phyloP scores from a whole-genome alignment of 2,888 invertebrate species.

The Tetheella fluctuosa region DNA sequence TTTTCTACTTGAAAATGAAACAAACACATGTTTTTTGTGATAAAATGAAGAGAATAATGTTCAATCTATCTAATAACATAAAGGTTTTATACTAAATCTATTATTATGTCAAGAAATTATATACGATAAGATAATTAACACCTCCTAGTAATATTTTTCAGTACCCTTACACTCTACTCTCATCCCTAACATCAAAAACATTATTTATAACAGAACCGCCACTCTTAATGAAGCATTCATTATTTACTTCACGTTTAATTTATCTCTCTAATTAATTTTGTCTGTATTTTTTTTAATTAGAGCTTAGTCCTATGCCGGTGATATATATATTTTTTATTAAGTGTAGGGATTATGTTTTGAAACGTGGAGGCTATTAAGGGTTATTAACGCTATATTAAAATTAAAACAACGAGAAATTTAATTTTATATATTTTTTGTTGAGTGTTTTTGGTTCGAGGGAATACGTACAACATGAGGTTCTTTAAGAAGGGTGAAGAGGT shows the following conservation, averaged over 20 bases:
- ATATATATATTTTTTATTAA: background rate
- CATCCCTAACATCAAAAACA: background rate
- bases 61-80: too few species aligned
- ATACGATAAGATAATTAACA: too few species aligned
- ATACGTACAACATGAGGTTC: too few species aligned
- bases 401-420: background rate
- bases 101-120: too few species aligned
- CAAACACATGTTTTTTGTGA: too few species aligned
- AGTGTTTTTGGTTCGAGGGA: background rate
- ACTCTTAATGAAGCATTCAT: conserved; percentile 1
- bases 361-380: background rate
- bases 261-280: background rate
- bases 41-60: too few species aligned
- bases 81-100: too few species aligned
- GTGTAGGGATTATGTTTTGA: background rate
- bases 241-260: conserved; percentile 9
- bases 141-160: too few species aligned
- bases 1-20: too few species aligned
- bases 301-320: background rate
- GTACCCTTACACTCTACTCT: too few species aligned
- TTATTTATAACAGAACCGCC: background rate
- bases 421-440: background rate
- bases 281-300: conserved; percentile 8
- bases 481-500: too few species aligned
- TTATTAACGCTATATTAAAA: background rate